A percentile compares a stretch with the other conserved stretches of the same genome.
Evolutionary conservation across 2,113 vertebrate species (phyloP).

Genomic region (Brienomyrus longianalis): DNA sequence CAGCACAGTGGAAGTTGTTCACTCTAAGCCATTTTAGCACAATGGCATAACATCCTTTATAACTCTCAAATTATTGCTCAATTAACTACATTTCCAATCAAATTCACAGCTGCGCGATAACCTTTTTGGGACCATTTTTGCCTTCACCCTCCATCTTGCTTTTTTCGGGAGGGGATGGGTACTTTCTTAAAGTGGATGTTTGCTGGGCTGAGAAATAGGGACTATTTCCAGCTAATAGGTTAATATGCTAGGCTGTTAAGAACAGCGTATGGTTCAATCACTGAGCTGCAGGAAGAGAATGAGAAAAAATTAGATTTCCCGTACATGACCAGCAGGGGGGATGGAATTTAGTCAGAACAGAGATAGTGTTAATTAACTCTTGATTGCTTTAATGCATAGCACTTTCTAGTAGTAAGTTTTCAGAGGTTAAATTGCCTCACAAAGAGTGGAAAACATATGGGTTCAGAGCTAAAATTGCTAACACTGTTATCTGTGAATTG

Average conservation of each 20-base stretch:
- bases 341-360: neutral
- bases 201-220: neutral
- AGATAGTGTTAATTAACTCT: neutral
- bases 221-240: neutral
- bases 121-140: neutral
- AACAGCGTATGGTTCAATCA: neutral
- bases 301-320: neutral
- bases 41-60: neutral
- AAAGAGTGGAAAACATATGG: neutral
- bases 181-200: neutral
- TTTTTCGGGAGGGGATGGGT: neutral
- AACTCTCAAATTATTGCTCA: neutral
- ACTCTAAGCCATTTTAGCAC: neutral
- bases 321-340: neutral
- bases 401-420: neutral
- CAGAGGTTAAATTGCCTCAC: neutral
- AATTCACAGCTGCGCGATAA: neutral
- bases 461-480: neutral
- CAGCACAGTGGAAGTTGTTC: neutral
- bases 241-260: neutral
- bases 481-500: slow-evolving; percentile 33
- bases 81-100: neutral
- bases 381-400: neutral
- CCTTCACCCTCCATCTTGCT: neutral
- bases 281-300: neutral